These are phyloP conservation scores for Steinernema khuongi DNA, from an alignment of 1,140 invertebrate genomes.

Conservation along the genomic window DNA sequence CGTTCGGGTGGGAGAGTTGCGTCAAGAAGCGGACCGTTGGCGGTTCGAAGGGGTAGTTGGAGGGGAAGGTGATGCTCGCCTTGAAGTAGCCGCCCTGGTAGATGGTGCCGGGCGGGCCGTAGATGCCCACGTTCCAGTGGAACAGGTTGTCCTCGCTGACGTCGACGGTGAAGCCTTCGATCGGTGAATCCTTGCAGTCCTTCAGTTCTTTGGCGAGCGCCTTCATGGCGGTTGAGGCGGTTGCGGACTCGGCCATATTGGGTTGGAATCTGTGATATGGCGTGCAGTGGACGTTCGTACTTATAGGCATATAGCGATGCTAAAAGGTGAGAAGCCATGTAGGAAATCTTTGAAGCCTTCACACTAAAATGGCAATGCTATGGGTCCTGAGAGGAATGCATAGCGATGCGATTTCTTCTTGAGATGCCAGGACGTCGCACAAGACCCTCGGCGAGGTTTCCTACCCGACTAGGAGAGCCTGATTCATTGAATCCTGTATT, in stretches of 20 bases:
- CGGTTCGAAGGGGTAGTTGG: not conserved
- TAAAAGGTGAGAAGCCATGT: too few relatives aligned
- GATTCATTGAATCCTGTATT: too few relatives aligned
- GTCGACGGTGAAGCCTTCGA: not conserved
- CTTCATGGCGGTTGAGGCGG: slow-evolving; percentile 39
- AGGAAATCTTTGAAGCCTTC: too few relatives aligned
- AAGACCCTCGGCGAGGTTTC: too few relatives aligned
- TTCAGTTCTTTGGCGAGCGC: not conserved
- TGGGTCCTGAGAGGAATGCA: too few relatives aligned
- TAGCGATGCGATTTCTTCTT: too few relatives aligned
- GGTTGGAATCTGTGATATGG: not conserved
- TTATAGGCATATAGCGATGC: too few relatives aligned
- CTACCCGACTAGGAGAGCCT: too few relatives aligned
- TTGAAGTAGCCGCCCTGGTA: not conserved
- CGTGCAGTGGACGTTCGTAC: not conserved
- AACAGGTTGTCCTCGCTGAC: not conserved
- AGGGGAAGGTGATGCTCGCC: not conserved
- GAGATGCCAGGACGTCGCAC: too few relatives aligned
- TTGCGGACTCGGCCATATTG: not conserved
- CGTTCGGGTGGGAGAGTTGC: not conserved
- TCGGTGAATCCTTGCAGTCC: slow-evolving; percentile 21
- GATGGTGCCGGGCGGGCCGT: not conserved
- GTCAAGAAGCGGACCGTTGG: not conserved
- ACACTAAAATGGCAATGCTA: too few relatives aligned
- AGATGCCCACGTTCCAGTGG: not conserved